Conservation (phyloP, 2,888 invertebrate genomes). For the Sesia bembeciformis region DNA sequence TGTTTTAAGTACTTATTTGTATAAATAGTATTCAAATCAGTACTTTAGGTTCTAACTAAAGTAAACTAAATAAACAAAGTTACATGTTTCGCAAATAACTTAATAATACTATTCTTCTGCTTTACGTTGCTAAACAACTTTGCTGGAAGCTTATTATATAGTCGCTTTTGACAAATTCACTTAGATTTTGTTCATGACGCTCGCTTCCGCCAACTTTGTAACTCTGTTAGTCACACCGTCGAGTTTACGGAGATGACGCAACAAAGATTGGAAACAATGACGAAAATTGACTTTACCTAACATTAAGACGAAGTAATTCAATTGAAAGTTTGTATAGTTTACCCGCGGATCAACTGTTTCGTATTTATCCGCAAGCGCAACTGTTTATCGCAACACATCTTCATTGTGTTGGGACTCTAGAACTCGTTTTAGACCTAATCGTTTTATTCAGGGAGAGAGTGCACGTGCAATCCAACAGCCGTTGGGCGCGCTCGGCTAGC, state of each 20-base stretch:
- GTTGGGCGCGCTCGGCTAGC: no score
- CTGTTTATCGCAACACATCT: no score
- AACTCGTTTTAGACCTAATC: no score
- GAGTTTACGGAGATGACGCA: slow-evolving; percentile 11
- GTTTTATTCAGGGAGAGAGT: no score
- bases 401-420: no score
- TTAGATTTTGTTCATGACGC: slow-evolving; percentile 56
- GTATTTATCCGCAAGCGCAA: not conserved
- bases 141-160: slow-evolving; percentile 56
- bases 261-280: slow-evolving; percentile 31
- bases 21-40: no score
- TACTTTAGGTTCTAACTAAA: no score
- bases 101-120: no score
- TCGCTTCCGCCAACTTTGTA: slow-evolving; percentile 45
- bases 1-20: no score
- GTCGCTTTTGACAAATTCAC: slow-evolving; percentile 62
- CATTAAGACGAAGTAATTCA: not conserved
- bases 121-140: slow-evolving; percentile 3
- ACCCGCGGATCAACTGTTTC: not conserved
- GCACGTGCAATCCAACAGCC: no score
- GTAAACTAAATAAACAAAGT: no score
- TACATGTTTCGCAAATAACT: no score
- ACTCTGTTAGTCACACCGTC: slow-evolving; percentile 41
- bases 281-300: slow-evolving; percentile 3
- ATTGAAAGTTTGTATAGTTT: not conserved